Evolutionary conservation across 2,888 invertebrate species (phyloP).

Genomic region (Rhabditoides inermis): DNA sequence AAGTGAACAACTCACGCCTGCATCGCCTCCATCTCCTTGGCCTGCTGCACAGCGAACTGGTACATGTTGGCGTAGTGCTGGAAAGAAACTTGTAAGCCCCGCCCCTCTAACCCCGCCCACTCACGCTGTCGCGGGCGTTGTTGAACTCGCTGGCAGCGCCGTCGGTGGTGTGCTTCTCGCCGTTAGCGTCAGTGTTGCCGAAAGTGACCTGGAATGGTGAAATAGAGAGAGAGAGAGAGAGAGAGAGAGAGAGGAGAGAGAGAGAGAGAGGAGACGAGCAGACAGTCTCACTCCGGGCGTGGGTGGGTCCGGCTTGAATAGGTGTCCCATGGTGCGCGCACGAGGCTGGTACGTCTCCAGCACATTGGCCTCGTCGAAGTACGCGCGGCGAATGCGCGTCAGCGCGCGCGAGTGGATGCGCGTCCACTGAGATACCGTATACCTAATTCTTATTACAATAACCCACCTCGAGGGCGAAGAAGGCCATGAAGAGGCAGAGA

Average conservation of each 20-base stretch:
- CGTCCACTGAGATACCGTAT: slow-evolving; percentile 25
- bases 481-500: slow-evolving; percentile 8
- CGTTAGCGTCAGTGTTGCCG: neutral
- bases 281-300: slow-evolving; percentile 17
- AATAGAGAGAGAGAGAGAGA: neutral
- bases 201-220: neutral
- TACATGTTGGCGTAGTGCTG: slow-evolving; percentile 47
- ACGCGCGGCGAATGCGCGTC: slow-evolving; percentile 30
- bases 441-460: neutral
- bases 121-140: slow-evolving; percentile 25
- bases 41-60: slow-evolving; percentile 32
- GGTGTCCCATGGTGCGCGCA: slow-evolving; percentile 39
- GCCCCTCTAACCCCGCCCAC: no score
- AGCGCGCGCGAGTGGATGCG: slow-evolving; percentile 25
- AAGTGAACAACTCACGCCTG: slow-evolving; percentile 10
- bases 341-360: slow-evolving; percentile 45
- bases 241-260: neutral
- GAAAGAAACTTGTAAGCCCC: no score
- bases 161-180: neutral
- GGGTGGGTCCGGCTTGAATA: slow-evolving; percentile 26
- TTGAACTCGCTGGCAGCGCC: neutral
- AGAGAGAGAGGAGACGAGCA: no score
- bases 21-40: slow-evolving; percentile 33
- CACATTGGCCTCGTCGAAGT: slow-evolving; percentile 43
- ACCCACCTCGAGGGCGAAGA: slow-evolving; percentile 17